Evolutionary conservation across 1,140 invertebrate genomes (phyloP).

Genomic region (Drosophila ohnishii): DNA sequence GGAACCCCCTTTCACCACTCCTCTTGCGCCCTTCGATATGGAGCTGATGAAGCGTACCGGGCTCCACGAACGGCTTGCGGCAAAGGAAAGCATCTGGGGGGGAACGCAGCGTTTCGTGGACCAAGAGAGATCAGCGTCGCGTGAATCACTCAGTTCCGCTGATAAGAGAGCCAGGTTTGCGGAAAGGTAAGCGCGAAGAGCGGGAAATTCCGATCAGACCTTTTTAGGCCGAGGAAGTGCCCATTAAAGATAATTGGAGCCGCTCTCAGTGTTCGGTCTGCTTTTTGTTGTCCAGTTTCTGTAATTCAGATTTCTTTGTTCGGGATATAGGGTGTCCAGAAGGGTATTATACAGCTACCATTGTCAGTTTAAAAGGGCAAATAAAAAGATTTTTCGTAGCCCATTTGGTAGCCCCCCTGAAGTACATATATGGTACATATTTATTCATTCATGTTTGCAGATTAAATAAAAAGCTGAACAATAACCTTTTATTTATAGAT

Average conservation of each 20-base stretch:
- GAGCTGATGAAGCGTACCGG: conserved; percentile 55
- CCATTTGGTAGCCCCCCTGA: no score
- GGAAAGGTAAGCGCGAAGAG: conserved; percentile 47
- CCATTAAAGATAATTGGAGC: conserved; percentile 62
- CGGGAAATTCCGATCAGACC: conserved; percentile 6
- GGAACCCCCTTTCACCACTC: conserved; percentile 56
- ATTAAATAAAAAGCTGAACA: no score
- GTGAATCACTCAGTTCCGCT: conserved; percentile 47
- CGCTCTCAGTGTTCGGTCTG: conserved; percentile 11
- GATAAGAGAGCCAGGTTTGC: conserved; percentile 58
- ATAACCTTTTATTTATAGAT: no score
- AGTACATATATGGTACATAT: no score
- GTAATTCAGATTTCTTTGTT: conserved; percentile 41
- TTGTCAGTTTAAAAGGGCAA: no score
- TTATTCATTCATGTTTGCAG: no score
- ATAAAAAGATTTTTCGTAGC: no score
- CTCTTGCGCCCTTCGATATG: conserved; percentile 64
- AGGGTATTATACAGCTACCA: no score
- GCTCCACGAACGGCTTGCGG: conserved; percentile 38
- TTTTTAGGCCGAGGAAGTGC: conserved; percentile 40
- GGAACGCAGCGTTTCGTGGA: conserved; percentile 42
- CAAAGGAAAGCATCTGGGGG: conserved; percentile 43
- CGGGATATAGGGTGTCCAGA: conserved; percentile 39
- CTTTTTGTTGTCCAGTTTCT: conserved; percentile 25
- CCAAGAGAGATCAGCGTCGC: conserved; percentile 38